A percentile compares a stretch with the other conserved stretches of the same genome.
Conservation (phyloP, 2,888 invertebrate genomes). For the Lithophane socia region DNA sequence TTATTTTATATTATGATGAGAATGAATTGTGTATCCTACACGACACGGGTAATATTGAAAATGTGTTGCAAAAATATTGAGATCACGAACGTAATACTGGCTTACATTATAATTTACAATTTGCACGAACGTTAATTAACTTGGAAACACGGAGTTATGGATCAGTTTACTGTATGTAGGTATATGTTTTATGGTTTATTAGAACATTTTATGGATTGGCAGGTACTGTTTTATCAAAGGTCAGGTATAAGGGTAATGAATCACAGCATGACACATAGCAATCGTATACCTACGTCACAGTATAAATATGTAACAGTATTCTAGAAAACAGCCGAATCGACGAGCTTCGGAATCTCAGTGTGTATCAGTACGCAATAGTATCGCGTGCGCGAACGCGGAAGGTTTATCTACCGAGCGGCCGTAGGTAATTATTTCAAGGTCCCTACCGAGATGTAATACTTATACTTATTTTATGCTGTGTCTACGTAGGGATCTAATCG, state of each 20-base stretch:
- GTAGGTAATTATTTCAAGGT: too few relatives aligned
- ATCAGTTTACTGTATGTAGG: not conserved
- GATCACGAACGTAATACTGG: constrained; percentile 31
- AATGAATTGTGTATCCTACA: not conserved
- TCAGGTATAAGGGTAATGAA: not conserved
- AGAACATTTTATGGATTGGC: constrained; percentile 8
- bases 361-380: too few relatives aligned
- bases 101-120: constrained; percentile 27
- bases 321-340: too few relatives aligned
- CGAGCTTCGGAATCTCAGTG: too few relatives aligned
- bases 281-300: not conserved
- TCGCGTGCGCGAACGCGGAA: too few relatives aligned
- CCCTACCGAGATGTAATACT: too few relatives aligned
- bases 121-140: constrained; percentile 45
- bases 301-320: too few relatives aligned
- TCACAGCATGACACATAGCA: not conserved
- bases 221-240: not conserved
- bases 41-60: constrained; percentile 27
- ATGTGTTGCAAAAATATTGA: constrained; percentile 26
- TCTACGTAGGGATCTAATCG: not conserved
- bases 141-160: constrained; percentile 19
- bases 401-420: too few relatives aligned
- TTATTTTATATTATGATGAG: constrained; percentile 7
- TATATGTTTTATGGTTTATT: constrained; percentile 9
- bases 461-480: too few relatives aligned